Evolutionary conservation across 2,113 vertebrate species (phyloP).

Genomic region (Cettia cetti): DNA sequence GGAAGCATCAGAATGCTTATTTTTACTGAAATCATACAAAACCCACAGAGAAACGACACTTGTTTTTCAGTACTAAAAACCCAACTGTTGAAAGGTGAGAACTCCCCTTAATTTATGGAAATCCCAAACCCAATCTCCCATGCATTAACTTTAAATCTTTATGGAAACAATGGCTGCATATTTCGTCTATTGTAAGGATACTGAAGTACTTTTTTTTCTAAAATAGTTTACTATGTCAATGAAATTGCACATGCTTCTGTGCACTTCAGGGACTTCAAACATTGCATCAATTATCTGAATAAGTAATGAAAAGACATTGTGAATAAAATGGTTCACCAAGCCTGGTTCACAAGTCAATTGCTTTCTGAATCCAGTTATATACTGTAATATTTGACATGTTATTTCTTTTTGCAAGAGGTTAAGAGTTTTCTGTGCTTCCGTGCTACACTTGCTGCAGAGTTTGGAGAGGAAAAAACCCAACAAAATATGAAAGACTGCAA

Average conservation of each 20-base stretch:
- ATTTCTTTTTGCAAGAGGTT: neutral
- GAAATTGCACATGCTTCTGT: constrained; percentile 48
- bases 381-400: constrained; percentile 16
- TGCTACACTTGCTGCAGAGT: neutral
- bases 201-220: neutral
- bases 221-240: constrained; percentile 37
- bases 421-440: neutral
- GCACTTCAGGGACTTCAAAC: constrained; percentile 49
- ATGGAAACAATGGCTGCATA: neutral
- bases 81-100: constrained; percentile 40
- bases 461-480: neutral
- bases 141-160: constrained; percentile 8
- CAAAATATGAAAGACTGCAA: neutral
- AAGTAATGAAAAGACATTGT: constrained; percentile 56
- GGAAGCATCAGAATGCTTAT: neutral
- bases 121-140: neutral
- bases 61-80: neutral
- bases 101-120: constrained; percentile 24
- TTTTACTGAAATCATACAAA: neutral
- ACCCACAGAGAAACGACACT: neutral
- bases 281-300: constrained; percentile 61
- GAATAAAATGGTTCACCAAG: constrained; percentile 53
- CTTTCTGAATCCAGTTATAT: constrained; percentile 17
- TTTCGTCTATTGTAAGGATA: neutral
- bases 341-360: constrained; percentile 51